phyloP scores from a whole-genome alignment of 2,113 vertebrate genomes.

The Dipodomys ordii region DNA sequence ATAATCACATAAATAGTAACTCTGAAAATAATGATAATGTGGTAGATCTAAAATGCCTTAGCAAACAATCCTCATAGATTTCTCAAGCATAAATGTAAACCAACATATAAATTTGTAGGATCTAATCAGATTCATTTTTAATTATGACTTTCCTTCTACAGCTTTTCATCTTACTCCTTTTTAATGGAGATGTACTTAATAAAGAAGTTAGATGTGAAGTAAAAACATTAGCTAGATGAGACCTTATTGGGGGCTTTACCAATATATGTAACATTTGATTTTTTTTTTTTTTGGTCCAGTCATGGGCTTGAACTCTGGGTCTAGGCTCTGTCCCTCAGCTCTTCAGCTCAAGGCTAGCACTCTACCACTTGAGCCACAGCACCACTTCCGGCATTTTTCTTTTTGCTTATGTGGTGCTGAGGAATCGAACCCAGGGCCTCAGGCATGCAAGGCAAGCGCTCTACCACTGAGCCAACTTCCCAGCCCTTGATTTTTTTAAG shows the following conservation, averaged over 20 bases:
- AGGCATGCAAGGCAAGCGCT: too few relatives aligned
- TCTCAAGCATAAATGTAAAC: neutral
- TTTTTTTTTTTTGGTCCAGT: too few relatives aligned
- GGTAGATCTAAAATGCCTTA: neutral
- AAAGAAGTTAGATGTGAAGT: neutral
- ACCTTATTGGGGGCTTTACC: neutral
- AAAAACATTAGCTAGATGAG: too few relatives aligned
- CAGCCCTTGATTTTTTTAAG: neutral
- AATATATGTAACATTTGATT: neutral
- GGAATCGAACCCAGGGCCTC: too few relatives aligned
- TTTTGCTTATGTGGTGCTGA: too few relatives aligned
- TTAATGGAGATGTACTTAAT: neutral
- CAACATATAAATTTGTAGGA: constrained; percentile 8
- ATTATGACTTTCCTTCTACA: neutral
- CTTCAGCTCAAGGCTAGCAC: too few relatives aligned
- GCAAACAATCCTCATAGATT: neutral
- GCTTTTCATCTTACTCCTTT: neutral
- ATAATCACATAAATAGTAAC: neutral
- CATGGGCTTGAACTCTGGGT: too few relatives aligned
- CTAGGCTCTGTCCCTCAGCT: too few relatives aligned
- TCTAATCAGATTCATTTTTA: neutral
- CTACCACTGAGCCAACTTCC: too few relatives aligned
- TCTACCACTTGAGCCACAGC: too few relatives aligned
- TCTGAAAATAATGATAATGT: constrained; percentile 24
- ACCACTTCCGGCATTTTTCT: too few relatives aligned